Conservation (phyloP, 1,140 invertebrate genomes). For the Drosophila persimilis region DNA sequence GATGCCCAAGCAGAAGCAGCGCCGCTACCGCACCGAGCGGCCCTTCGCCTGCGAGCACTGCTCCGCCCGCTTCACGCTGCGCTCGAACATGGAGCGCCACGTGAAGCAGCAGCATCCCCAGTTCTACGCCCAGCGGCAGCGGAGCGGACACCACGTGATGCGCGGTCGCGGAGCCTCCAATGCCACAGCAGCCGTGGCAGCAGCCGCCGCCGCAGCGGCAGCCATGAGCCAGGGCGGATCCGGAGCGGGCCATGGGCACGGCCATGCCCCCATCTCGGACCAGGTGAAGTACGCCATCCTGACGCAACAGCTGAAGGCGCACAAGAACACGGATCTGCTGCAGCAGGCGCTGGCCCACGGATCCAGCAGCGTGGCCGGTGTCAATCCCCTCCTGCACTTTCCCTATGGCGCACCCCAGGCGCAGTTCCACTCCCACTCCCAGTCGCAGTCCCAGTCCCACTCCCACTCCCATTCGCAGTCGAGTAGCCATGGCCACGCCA, state of each 20-base stretch:
- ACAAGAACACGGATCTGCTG: slow-evolving; percentile 76
- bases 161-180: slow-evolving; percentile 77
- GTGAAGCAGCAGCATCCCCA: slow-evolving; percentile 97
- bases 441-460: too few relatives aligned
- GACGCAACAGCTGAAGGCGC: slow-evolving; percentile 89
- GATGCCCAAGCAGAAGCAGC: slow-evolving; percentile 95
- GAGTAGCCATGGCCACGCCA: neutral
- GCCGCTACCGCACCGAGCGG: slow-evolving; percentile 94
- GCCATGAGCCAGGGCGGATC: slow-evolving; percentile 33
- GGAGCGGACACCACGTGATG: slow-evolving; percentile 80
- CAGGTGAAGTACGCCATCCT: slow-evolving; percentile 91
- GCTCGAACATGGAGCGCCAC: slow-evolving; percentile 96
- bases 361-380: slow-evolving; percentile 61
- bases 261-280: slow-evolving; percentile 85
- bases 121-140: slow-evolving; percentile 90
- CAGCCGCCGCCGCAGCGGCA: slow-evolving; percentile 44
- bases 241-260: slow-evolving; percentile 10
- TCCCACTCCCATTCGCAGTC: neutral
- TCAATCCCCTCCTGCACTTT: slow-evolving; percentile 58
- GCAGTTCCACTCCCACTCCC: too few relatives aligned
- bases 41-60: slow-evolving; percentile 95
- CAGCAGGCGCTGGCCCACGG: slow-evolving; percentile 83
- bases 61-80: slow-evolving; percentile 93
- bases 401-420: slow-evolving; percentile 10
- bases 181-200: slow-evolving; percentile 46